phyloP scores from a whole-genome alignment of 2,888 invertebrate species.

The Synergus umbraculus region DNA sequence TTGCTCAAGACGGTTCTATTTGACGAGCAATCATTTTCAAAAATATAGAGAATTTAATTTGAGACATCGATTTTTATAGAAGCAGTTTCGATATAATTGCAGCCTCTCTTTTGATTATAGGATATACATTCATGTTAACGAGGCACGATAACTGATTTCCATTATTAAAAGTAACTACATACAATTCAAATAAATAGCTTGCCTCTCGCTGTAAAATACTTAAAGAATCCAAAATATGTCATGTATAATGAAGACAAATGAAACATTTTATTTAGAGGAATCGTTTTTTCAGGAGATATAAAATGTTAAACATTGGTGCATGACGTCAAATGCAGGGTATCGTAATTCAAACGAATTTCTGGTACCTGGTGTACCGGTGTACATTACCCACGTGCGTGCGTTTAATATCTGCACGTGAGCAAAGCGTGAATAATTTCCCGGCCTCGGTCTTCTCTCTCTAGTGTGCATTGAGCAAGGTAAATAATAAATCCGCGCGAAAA shows the following conservation, averaged over 20 bases:
- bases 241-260: constrained; percentile 23
- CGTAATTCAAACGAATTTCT: constrained; percentile 40
- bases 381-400: constrained; percentile 35
- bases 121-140: too few relatives aligned
- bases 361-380: constrained; percentile 36
- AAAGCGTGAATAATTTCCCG: constrained; percentile 38
- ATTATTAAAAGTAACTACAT: too few relatives aligned
- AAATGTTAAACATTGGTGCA: constrained; percentile 21
- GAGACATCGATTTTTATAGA: too few relatives aligned
- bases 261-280: constrained; percentile 2
- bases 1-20: too few relatives aligned
- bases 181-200: too few relatives aligned
- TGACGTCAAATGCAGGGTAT: constrained; percentile 30
- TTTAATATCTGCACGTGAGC: constrained; percentile 37
- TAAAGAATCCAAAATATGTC: neutral
- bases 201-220: neutral
- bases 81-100: too few relatives aligned
- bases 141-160: too few relatives aligned
- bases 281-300: constrained; percentile 12
- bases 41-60: too few relatives aligned
- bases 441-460: constrained; percentile 19
- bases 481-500: constrained; percentile 41
- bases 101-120: too few relatives aligned
- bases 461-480: constrained; percentile 34
- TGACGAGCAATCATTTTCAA: too few relatives aligned